Percentiles rank a stretch among this genome's conserved stretches.
phyloP scores from a whole-genome alignment of 1,140 invertebrate genomes.

The Heliconius congener region DNA sequence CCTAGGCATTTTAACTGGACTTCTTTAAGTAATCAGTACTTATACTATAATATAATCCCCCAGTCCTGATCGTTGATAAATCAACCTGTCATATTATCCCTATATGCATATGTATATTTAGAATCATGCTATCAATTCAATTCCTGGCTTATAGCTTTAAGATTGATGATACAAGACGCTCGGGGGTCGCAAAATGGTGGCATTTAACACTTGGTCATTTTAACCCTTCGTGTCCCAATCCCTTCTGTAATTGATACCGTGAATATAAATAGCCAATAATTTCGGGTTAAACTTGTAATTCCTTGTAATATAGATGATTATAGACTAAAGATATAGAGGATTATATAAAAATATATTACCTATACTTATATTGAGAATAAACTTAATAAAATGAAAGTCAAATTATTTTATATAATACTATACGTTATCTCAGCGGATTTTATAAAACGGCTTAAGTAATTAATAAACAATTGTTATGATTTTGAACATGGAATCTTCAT shows the following conservation, averaged over 20 bases:
- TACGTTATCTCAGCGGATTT: no score
- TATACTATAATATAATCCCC: background rate
- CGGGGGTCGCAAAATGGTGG: background rate
- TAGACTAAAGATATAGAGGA: no score
- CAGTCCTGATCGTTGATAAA: background rate
- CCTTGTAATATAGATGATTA: no score
- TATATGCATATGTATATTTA: background rate
- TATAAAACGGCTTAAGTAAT: no score
- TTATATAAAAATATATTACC: no score
- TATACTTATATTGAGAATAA: background rate
- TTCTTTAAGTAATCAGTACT: background rate
- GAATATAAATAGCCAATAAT: background rate
- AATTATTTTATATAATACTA: background rate
- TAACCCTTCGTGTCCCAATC: background rate
- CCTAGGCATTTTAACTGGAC: no score
- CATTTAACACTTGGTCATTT: background rate
- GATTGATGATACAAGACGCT: background rate
- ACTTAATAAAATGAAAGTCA: background rate
- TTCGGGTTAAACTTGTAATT: background rate
- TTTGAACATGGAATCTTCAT: no score
- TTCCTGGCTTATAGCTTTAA: conserved; percentile 3
- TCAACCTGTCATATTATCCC: conserved; percentile 2
- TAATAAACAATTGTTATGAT: no score
- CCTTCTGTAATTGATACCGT: background rate
- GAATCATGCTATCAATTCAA: background rate